These are phyloP conservation scores for Oophaga pumilio DNA, from an alignment of 2,113 vertebrate species.

Conservation along the genomic window DNA sequence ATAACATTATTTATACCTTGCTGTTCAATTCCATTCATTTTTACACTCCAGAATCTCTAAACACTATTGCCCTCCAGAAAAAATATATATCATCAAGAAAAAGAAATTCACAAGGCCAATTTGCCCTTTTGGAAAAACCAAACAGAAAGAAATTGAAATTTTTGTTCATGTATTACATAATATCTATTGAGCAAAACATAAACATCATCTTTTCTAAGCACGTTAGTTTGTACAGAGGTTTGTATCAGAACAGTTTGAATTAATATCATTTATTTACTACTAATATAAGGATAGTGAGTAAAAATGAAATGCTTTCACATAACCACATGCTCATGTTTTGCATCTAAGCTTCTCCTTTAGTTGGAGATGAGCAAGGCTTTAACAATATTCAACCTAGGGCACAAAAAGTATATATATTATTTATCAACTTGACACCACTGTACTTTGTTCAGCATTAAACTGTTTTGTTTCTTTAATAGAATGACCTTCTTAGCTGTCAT, in stretches of 20 bases:
- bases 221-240: background rate
- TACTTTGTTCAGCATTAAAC: constrained; percentile 42
- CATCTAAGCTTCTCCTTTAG: constrained; percentile 20
- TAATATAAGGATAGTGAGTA: background rate
- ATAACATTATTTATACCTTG: too few relatives aligned
- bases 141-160: too few relatives aligned
- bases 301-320: background rate
- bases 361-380: background rate
- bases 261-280: background rate
- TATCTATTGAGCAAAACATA: background rate
- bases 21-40: too few relatives aligned
- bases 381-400: constrained; percentile 42
- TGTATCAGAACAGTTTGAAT: background rate
- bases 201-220: background rate
- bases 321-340: background rate
- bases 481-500: constrained; percentile 54
- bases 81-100: too few relatives aligned
- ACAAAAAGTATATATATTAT: constrained; percentile 40
- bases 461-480: constrained; percentile 52
- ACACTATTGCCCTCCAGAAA: too few relatives aligned
- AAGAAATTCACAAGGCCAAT: too few relatives aligned
- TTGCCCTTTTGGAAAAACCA: too few relatives aligned
- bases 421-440: constrained; percentile 43
- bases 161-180: background rate
- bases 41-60: too few relatives aligned